Base-by-base conservation (phyloP, 2,888 invertebrate genomes). In the Thyatira batis region DNA sequence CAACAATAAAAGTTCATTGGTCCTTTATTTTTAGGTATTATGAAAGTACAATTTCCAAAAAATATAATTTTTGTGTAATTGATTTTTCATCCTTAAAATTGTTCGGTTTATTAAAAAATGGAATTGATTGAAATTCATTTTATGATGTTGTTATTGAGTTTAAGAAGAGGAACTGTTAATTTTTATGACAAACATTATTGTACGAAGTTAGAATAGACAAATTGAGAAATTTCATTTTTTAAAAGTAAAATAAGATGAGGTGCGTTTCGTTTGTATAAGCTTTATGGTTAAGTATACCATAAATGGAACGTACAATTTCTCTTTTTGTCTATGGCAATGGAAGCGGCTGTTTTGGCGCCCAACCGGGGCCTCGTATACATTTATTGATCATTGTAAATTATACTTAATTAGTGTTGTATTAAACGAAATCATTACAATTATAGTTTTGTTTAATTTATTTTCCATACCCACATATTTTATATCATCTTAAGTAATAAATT, bases 351-450 rank as follows among this genome's bases (percentile, higher is more conserved):
- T 67, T 68, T 71, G 73, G 71, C 67, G 63, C 61, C 60, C 64
- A 45, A 53, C 39, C 39, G 52, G 62, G 60, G 61, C 57, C 63
- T 64, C 55, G 65, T 66, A 73, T 80, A 84, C 78, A 80, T 82
- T 82, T 81, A 85, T 80, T 82, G 82, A 84, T 84, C 82, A 89
- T 87, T 89, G 90, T 91, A 91, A 89, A 89, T 85, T 90, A 90
- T 89, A 89, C 87, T 87, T 90, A 91, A 85, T 89, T 92, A 92
- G 91, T 92, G 91, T 92, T 91, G 89, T 92, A 92, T 90, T 92
- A 92, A 92, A 91, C 85, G 83, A 91, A 90, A 90, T 89, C 89
- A 90, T 90, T 90, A 89, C 89, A 85, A 88, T 87, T 82, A 77
- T 25, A 51, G 20, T 13, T 27, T 58, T 60, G 67, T 76, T 76